Evolutionary conservation across 30 jellyfish, hydroid and myxozoan genomes (phyloP), one percentile per base, ranked within the genome.

Genomic region (Aurelia aurita complex sp. Pacific): DNA sequence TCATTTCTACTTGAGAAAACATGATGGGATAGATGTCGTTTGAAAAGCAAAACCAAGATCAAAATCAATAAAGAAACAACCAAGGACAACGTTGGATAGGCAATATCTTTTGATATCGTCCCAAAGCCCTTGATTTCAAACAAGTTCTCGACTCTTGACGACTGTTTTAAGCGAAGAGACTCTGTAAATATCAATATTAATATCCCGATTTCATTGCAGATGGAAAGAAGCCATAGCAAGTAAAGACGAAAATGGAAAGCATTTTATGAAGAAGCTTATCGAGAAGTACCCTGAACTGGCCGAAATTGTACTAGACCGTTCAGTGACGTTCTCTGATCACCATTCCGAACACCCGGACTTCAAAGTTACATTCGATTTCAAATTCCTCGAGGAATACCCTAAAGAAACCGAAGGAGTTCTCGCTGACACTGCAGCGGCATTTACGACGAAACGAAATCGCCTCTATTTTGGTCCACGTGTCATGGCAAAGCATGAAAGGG

Each of bases 221-320:
- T 85, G 94, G 94, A 54, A 63, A 63, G 94, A 85, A 64, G 94
- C 82, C 38, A 19, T 85, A 36, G 43, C 60, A 1, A 74, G 66
- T 8, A 76, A 75, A 32, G 74, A 57, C 33, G 50, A 34, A 6
- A 46, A 67, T 34, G 78, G 76, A 36, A 36, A 63, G 62, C 69
- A 74, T 43, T 67, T 73, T 52, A 74, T 85, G 88, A 43, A 60
- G 67, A 76, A 64, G 73, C 70, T 85, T 43, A 59, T 76, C 51
- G 89, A 85, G 53, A 53, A 50, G 78, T 71, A 46, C 53, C 94
- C 94, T 0, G 88, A 63, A 33, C 54, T 42, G 6, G 89, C 88
- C 23, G 83, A 66, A 64, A 66, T 85, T 12, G 89, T 68, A 2
- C 79, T 85, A 14, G 94, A 85, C 59, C 85, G 86, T 15, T 85